Conservation (phyloP, 2,888 invertebrate species). For the Cabera pusaria region DNA sequence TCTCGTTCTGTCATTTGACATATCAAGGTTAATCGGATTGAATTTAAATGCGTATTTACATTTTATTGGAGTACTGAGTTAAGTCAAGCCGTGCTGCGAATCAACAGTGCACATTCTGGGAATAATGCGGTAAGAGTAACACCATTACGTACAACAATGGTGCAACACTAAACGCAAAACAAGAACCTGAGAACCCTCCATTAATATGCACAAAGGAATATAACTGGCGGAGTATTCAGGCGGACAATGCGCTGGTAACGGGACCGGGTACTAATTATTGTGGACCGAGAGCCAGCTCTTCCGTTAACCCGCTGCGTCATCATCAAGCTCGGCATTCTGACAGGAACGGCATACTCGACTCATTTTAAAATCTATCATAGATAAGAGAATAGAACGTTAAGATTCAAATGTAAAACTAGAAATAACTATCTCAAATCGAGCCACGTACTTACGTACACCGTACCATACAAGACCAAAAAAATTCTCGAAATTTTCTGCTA, state of each 20-base stretch:
- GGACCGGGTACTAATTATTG: conserved; percentile 71
- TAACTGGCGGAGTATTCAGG: conserved; percentile 65
- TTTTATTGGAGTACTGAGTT: conserved; percentile 4
- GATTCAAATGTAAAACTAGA: conserved; percentile 17
- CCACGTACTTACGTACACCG: conserved; percentile 14
- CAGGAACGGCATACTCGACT: too few relatives aligned
- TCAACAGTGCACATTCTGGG: conserved; percentile 6
- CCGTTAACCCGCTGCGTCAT: conserved; percentile 59
- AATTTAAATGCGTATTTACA: conserved; percentile 9
- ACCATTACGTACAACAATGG: conserved; percentile 29
- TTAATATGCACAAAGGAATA: conserved; percentile 70
- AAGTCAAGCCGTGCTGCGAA: conserved; percentile 1
- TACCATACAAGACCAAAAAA: conserved; percentile 44
- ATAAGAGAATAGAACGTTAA: too few relatives aligned
- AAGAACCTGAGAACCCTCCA: conserved; percentile 63
- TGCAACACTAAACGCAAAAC: conserved; percentile 55
- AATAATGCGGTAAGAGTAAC: conserved; percentile 15
- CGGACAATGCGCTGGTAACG: conserved; percentile 76
- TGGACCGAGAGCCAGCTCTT: conserved; percentile 68
- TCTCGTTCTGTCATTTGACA: conserved; percentile 16
- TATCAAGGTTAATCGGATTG: conserved; percentile 20
- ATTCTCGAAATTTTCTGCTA: conserved; percentile 38
- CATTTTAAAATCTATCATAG: too few relatives aligned
- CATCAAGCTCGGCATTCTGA: conserved; percentile 38
- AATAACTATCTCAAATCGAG: conserved; percentile 14